Base-by-base conservation (phyloP, 2,888 invertebrate genomes). In the Hydrotaea diabolus region DNA sequence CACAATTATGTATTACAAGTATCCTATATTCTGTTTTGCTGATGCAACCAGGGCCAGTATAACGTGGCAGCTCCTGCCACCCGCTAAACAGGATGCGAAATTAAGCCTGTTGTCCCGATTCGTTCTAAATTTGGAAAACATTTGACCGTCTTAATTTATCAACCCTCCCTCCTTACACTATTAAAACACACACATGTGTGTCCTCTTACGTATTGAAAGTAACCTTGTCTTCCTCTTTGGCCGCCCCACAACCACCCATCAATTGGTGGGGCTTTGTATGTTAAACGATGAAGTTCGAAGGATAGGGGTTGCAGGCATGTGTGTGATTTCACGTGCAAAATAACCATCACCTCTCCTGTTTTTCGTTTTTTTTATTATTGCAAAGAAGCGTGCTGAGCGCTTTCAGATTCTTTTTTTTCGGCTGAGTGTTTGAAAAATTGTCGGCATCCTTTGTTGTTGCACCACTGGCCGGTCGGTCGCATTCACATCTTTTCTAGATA, bases 401-500 rank as follows among this genome's bases (percentile, higher is more conserved):
- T 66, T 66, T 66, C 17, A 31, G 31, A 4, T 31, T 13, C 81
- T 80, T 57, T 80, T 80, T 80, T 80, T 85, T 85, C 85, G 85
- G 79, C 66, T 83, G 69, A 82, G 79, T 79, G 82, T 84, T 85
- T 82, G 82, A 82, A 80, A 85, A 87, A 83, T 83, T 82, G 83
- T 76, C 83, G 85, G 87, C 82, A 77, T 72, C 84, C 66, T 86
- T 80, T 85, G 85, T 74, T 69, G 21, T 69, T 15, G 13, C 15
- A 23, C 21, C 43, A 39, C 11, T 26, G 69, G 43, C 43, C 21
- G 69, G 46, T 46, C 46, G 21, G 39, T 19, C 46, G 21, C 43
- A 89, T 85, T 86, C 88, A 86, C 89, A 89, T 89, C 89, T 89
- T 89, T 89, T 89, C 89, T 88, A 89, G 89, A 89, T 89, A 88